Evolutionary conservation across 2,888 invertebrate species (phyloP).

Genomic region (Agriopis marginaria): DNA sequence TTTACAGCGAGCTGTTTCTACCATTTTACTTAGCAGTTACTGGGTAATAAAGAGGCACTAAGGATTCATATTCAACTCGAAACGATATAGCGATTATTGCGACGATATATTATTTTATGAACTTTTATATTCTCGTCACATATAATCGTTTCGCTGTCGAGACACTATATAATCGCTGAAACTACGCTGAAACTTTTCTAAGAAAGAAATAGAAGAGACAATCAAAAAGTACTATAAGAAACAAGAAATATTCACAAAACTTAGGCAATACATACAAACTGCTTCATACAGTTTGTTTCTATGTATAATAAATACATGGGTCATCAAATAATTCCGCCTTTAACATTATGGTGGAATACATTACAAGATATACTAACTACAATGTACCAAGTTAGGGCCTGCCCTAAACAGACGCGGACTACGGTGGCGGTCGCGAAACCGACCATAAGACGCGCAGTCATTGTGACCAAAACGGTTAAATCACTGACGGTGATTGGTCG

Average conservation of each 20-base stretch:
- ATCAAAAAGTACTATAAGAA: conserved; percentile 25
- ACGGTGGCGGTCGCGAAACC: too few relatives aligned
- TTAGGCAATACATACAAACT: conserved; percentile 6
- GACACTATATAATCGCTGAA: conserved; percentile 28
- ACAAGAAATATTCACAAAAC: conserved; percentile 12
- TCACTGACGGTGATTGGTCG: too few relatives aligned
- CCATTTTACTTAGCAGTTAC: conserved; percentile 13
- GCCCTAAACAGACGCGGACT: too few relatives aligned
- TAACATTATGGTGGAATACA: too few relatives aligned
- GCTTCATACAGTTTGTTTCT: conserved; percentile 1
- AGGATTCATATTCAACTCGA: conserved; percentile 36
- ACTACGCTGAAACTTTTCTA: conserved; percentile 24
- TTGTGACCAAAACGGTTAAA: too few relatives aligned
- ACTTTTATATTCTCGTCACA: conserved; percentile 34
- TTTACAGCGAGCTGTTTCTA: conserved; percentile 25
- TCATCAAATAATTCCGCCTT: too few relatives aligned
- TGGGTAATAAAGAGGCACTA: conserved; percentile 19
- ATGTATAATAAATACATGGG: too few relatives aligned
- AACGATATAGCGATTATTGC: conserved; percentile 38
- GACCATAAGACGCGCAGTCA: too few relatives aligned
- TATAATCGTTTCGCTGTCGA: conserved; percentile 38
- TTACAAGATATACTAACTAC: too few relatives aligned
- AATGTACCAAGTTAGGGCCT: too few relatives aligned
- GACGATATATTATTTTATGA: conserved; percentile 42
- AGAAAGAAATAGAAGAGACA: conserved; percentile 19